Percentiles rank a stretch among this genome's conserved stretches.
phyloP scores from a whole-genome alignment of 2,797 vertebrate species.

The Oreochromis mossambicus region DNA sequence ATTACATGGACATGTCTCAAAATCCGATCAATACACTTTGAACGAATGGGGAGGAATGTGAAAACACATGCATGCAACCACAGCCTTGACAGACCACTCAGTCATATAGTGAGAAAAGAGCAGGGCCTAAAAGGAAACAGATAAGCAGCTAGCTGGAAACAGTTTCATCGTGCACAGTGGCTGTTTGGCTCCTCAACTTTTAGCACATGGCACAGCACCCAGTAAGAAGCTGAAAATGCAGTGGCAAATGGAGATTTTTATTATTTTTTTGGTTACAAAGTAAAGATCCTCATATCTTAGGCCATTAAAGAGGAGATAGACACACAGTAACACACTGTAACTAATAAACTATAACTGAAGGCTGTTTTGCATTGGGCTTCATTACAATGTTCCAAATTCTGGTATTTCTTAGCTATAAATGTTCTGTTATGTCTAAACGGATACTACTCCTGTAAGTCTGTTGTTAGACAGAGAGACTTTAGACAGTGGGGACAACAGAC shows the following conservation, averaged over 20 bases:
- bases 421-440: neutral
- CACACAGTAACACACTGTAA: neutral
- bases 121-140: slow-evolving; percentile 13
- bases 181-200: neutral
- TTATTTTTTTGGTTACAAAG: neutral
- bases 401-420: neutral
- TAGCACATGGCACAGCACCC: neutral
- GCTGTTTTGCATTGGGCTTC: neutral
- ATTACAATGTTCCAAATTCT: neutral
- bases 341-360: neutral
- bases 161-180: neutral
- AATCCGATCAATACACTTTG: slow-evolving; percentile 80
- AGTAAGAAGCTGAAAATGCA: neutral
- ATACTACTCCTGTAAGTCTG: neutral
- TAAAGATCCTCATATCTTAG: neutral
- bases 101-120: slow-evolving; percentile 62
- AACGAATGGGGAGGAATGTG: slow-evolving; percentile 58
- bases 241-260: neutral
- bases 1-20: slow-evolving; percentile 68
- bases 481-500: neutral
- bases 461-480: neutral
- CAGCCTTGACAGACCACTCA: slow-evolving; percentile 79
- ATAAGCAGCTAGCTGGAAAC: neutral
- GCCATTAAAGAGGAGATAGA: neutral
- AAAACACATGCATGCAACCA: slow-evolving; percentile 28